A percentile compares a stretch with the other conserved stretches of the same genome.
These are phyloP conservation scores for Todus mexicanus DNA, from an alignment of 2,797 vertebrate genomes.

Conservation along the genomic window DNA sequence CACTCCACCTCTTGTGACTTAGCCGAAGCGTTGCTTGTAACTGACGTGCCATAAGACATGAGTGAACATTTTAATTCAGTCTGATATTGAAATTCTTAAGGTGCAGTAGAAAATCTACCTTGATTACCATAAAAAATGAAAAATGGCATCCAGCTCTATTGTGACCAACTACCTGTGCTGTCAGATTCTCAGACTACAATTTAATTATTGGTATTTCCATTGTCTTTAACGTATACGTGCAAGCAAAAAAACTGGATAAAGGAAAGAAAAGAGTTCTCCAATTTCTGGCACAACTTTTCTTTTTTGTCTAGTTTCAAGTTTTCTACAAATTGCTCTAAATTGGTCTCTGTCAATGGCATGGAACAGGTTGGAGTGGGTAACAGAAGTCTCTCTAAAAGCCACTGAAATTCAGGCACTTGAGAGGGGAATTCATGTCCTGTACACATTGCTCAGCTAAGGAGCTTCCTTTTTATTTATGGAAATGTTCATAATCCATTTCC, in stretches of 20 bases:
- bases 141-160: neutral
- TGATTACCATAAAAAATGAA: neutral
- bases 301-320: neutral
- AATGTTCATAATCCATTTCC: neutral
- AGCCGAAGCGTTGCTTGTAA: neutral
- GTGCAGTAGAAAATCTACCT: neutral
- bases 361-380: neutral
- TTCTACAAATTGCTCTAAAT: neutral
- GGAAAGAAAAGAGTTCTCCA: neutral
- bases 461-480: neutral
- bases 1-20: neutral
- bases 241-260: neutral
- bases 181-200: neutral
- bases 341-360: neutral
- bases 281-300: neutral
- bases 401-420: neutral
- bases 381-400: neutral
- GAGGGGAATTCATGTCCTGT: neutral
- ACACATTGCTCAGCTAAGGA: neutral
- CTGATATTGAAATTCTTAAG: neutral
- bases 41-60: neutral
- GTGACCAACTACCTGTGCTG: neutral
- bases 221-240: neutral
- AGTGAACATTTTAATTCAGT: neutral
- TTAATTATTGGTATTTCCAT: neutral